Evolutionary conservation across 2,113 vertebrate species (phyloP).

Genomic region (Tonatia bakeri): DNA sequence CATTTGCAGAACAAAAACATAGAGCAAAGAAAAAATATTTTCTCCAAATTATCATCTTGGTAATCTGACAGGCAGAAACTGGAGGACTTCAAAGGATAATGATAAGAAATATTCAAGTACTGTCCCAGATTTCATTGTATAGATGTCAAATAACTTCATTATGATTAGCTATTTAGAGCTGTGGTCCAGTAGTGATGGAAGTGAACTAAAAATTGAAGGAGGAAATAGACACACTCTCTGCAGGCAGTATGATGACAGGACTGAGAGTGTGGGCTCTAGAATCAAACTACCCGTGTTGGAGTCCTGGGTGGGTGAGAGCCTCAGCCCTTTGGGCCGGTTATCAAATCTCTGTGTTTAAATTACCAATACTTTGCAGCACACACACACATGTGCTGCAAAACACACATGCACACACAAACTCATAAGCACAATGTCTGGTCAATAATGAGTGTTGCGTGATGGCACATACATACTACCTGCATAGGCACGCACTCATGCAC

Average conservation of each 20-base stretch:
- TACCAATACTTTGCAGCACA: not conserved
- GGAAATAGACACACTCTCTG: not conserved
- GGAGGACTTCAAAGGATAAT: not conserved
- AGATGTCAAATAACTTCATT: not conserved
- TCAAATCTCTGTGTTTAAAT: not conserved
- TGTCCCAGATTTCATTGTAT: not conserved
- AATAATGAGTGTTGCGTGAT: not conserved
- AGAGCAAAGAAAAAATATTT: not conserved
- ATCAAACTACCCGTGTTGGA: not conserved
- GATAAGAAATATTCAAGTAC: not conserved
- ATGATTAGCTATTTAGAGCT: not conserved
- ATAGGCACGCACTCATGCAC: not conserved
- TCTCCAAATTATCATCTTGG: not conserved
- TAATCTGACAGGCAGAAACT: not conserved
- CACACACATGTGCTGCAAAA: not conserved
- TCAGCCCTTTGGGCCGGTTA: not conserved
- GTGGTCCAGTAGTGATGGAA: not conserved
- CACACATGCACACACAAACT: not conserved
- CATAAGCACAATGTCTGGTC: not conserved
- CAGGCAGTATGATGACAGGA: not conserved
- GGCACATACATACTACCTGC: not conserved
- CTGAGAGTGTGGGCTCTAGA: not conserved
- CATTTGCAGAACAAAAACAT: not conserved
- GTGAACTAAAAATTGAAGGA: not conserved
- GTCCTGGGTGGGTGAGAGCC: not conserved